Conservation (phyloP, 1,140 invertebrate species). For the Bombus waltoni region DNA sequence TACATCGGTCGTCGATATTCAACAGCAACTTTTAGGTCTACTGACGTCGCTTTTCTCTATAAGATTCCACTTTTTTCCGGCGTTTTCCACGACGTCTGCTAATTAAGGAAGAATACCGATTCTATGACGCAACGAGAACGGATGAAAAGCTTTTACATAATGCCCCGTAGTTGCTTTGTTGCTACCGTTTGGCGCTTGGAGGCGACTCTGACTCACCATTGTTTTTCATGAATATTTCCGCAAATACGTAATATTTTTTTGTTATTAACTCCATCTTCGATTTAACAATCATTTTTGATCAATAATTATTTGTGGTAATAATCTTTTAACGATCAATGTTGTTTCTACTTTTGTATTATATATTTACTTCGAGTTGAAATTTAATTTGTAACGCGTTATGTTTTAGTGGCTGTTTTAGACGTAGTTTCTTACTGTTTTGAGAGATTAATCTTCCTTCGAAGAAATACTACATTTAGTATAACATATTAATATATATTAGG, state of each 20-base stretch:
- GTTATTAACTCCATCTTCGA: too few species aligned
- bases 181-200: background rate
- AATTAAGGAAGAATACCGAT: conserved; percentile 48
- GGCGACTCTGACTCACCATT: too few species aligned
- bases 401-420: too few species aligned
- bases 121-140: conserved; percentile 16
- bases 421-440: background rate
- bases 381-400: too few species aligned
- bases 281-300: too few species aligned
- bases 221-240: background rate
- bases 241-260: background rate
- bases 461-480: background rate
- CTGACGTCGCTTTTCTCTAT: conserved; percentile 67
- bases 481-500: too few species aligned
- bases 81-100: background rate
- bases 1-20: conserved; percentile 28
- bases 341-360: too few species aligned
- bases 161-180: background rate
- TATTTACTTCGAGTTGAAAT: too few species aligned
- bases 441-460: background rate
- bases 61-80: conserved; percentile 63
- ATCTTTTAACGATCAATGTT: too few species aligned
- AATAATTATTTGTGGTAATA: too few species aligned
- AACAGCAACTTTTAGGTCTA: conserved; percentile 47
- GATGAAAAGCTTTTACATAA: conserved; percentile 30